Base-by-base conservation (phyloP, 2,888 invertebrate species). In the Drosophila rubida region DNA sequence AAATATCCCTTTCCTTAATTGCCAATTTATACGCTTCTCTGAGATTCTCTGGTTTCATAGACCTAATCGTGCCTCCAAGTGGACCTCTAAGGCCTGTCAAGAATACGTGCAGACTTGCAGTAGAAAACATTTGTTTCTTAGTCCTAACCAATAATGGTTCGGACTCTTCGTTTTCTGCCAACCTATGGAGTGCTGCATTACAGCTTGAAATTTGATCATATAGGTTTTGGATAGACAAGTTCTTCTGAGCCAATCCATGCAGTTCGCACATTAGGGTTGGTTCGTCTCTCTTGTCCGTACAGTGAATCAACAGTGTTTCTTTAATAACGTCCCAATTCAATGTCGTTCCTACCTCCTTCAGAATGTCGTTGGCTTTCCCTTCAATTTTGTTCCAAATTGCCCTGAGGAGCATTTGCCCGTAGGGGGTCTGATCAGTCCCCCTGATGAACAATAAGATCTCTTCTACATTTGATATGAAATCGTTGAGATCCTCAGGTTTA, bases 201-300 rank as follows among this genome's bases (percentile, higher is more conserved):
- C 27, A 27, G 27, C 27, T 27, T 27, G 27, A 27, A 27, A 49
- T 32, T 42, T 55, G 37, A 8, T 50, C 25, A 25, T 23, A 50
- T 3, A 50, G 50, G 11, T 14, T 8, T 35, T 19, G 35, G n/a
- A 49, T n/a, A 35, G 49, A 37, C 9, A 49, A 22, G 8, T 37
- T 23, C 14, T 50, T 37, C 22, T 39, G 39, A n/a, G 23, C 23
- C 7, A 37, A 13, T 23, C 37, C 13, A 8, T 51, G 51, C 2
- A 51, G 41, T 25, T 51, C 39, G 39, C 14, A 27, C 51, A 45
- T 45, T 7, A 59, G 45, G 44, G 59, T 51, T 35, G 59, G 51
- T 45, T 59, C 59, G 25, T 59, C 59, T 59, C 59, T 44, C 39
- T 51, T 59, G 30, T 57, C 48, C 8, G 46, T 2, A 13, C 48